A percentile compares a stretch with the other conserved stretches of the same genome.
Conservation (phyloP, 2,797 vertebrate species). For the Coregonus suidteri region DNA sequence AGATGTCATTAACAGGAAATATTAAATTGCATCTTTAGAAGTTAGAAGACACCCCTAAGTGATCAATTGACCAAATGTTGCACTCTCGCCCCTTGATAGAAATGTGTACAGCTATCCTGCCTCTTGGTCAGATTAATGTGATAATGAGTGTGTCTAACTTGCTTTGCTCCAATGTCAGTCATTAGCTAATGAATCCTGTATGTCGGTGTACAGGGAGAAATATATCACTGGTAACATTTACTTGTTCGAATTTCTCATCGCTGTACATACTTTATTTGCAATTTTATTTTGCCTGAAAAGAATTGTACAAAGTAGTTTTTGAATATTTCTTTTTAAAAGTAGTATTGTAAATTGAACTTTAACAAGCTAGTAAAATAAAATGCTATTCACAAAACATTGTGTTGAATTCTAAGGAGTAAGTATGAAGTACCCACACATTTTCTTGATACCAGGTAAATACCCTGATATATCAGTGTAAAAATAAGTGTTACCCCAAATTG, state of each 20-base stretch:
- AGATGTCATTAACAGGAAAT: conserved; percentile 19
- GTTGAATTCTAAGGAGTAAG: neutral
- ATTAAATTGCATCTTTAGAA: no score
- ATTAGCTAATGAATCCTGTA: conserved; percentile 53
- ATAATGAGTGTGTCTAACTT: neutral
- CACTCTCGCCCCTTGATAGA: conserved; percentile 12
- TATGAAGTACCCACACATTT: neutral
- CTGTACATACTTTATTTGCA: conserved; percentile 76
- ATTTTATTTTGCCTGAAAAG: conserved; percentile 74
- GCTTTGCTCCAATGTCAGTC: neutral
- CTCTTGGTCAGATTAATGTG: no score
- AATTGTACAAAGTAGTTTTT: conserved; percentile 76
- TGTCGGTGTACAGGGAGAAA: conserved; percentile 51
- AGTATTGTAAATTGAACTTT: conserved; percentile 73
- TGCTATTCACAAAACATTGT: conserved; percentile 53
- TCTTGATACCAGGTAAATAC: neutral
- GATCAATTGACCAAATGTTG: conserved; percentile 7
- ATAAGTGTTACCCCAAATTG: no score
- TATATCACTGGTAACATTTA: conserved; percentile 58
- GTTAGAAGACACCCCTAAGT: neutral
- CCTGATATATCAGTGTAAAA: no score
- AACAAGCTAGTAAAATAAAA: conserved; percentile 80
- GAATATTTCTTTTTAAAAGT: conserved; percentile 67
- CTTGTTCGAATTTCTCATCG: conserved; percentile 68
- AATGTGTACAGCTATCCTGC: conserved; percentile 27